Conservation (phyloP, 2,113 vertebrate species). For the Vulpes vulpes region DNA sequence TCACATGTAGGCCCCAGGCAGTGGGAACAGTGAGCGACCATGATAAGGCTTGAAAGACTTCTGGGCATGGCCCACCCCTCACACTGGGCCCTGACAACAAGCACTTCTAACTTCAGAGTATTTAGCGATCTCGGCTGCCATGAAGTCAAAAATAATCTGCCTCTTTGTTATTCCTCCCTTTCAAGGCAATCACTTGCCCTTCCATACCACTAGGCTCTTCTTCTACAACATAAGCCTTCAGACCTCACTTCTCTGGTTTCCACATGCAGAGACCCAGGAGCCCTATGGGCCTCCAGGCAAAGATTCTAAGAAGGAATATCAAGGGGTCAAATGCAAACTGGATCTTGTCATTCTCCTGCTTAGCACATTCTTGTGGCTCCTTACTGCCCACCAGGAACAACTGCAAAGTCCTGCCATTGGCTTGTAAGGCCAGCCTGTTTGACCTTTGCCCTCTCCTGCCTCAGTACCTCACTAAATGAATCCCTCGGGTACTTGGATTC, state of each 20-base stretch:
- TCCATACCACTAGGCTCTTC: not conserved
- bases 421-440: not conserved
- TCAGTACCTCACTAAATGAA: not conserved
- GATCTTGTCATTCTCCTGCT: not conserved
- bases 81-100: not conserved
- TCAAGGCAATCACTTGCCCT: not conserved
- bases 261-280: not conserved
- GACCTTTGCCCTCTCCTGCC: not conserved
- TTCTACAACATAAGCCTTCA: not conserved
- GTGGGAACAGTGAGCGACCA: not conserved
- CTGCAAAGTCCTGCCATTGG: not conserved
- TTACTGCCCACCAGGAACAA: too few species aligned
- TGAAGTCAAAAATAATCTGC: not conserved
- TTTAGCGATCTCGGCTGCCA: not conserved
- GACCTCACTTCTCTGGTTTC: not conserved
- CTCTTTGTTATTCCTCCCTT: not conserved
- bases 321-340: not conserved
- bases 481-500: not conserved
- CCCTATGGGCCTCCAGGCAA: not conserved
- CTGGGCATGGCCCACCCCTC: not conserved
- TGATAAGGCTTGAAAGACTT: not conserved
- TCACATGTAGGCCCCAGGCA: not conserved
- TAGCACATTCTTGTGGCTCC: not conserved
- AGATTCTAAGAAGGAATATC: not conserved
- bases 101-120: conserved; percentile 16